Percentiles rank a stretch among this genome's conserved stretches.
phyloP scores from a whole-genome alignment of 2,888 invertebrate species.

The Salpingus planirostris region DNA sequence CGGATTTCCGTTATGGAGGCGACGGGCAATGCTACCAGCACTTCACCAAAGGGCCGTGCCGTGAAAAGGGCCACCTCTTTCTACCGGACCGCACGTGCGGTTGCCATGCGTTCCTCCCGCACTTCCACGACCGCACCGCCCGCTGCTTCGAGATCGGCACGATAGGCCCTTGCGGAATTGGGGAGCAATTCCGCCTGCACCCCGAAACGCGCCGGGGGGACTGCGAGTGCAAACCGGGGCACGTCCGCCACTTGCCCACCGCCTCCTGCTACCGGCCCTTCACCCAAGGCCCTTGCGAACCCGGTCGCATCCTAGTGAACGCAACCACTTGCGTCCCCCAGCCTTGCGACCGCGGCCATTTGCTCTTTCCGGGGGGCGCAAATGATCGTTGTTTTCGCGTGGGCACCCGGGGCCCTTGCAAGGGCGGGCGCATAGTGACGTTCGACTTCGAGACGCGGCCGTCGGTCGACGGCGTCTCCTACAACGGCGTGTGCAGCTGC shows the following conservation, averaged over 20 bases:
- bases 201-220: constrained; percentile 44
- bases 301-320: constrained; percentile 60
- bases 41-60: constrained; percentile 72
- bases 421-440: constrained; percentile 61
- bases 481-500: constrained; percentile 75
- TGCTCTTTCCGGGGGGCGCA: constrained; percentile 60
- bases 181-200: constrained; percentile 59
- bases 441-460: constrained; percentile 74
- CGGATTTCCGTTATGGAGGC: constrained; percentile 37
- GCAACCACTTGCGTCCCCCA: constrained; percentile 59
- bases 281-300: constrained; percentile 68
- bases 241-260: constrained; percentile 51
- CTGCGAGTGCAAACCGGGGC: constrained; percentile 63
- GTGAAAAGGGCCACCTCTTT: constrained; percentile 65
- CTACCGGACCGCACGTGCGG: constrained; percentile 66
- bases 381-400: constrained; percentile 69
- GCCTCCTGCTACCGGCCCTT: constrained; percentile 69
- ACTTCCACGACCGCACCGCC: constrained; percentile 59
- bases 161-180: constrained; percentile 64
- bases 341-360: constrained; percentile 64
- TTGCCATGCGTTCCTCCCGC: constrained; percentile 61
- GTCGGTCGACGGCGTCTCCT: constrained; percentile 71
- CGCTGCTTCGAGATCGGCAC: constrained; percentile 71
- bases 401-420: constrained; percentile 69
- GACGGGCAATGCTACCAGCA: constrained; percentile 69